Percentiles rank a stretch among this genome's conserved stretches.
phyloP scores from a whole-genome alignment of 2,888 invertebrate genomes.

The Drosophila helvetica region DNA sequence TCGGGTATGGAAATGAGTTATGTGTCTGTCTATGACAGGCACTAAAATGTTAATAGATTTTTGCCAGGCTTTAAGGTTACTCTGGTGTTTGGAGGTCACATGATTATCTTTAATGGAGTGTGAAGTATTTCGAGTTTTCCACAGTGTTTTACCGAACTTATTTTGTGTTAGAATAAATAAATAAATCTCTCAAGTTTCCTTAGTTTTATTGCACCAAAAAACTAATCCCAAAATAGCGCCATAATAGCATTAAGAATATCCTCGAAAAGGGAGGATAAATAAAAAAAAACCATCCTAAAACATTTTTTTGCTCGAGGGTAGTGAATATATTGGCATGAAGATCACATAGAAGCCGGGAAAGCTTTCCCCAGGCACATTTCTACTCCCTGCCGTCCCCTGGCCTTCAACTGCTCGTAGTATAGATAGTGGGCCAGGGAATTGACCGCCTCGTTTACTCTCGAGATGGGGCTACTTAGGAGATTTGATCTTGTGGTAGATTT shows the following conservation, averaged over 20 bases:
- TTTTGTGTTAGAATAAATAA: neutral
- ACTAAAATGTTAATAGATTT: neutral
- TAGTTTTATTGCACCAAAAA: too few relatives aligned
- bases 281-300: too few relatives aligned
- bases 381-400: too few relatives aligned
- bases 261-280: too few relatives aligned
- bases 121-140: neutral
- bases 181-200: neutral
- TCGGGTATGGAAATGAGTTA: conserved; percentile 3
- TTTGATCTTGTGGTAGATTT: neutral
- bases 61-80: neutral
- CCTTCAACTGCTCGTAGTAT: neutral
- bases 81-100: neutral
- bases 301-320: too few relatives aligned
- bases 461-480: neutral
- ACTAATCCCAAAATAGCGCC: too few relatives aligned
- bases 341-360: too few relatives aligned
- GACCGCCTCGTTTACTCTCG: neutral
- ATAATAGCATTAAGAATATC: too few relatives aligned
- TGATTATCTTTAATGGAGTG: neutral
- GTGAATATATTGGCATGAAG: too few relatives aligned
- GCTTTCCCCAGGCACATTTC: too few relatives aligned
- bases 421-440: neutral
- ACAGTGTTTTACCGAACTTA: neutral
- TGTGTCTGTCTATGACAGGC: neutral